These are phyloP conservation scores for Phainopepla nitens DNA, from an alignment of 2,113 vertebrate species.

Conservation along the genomic window DNA sequence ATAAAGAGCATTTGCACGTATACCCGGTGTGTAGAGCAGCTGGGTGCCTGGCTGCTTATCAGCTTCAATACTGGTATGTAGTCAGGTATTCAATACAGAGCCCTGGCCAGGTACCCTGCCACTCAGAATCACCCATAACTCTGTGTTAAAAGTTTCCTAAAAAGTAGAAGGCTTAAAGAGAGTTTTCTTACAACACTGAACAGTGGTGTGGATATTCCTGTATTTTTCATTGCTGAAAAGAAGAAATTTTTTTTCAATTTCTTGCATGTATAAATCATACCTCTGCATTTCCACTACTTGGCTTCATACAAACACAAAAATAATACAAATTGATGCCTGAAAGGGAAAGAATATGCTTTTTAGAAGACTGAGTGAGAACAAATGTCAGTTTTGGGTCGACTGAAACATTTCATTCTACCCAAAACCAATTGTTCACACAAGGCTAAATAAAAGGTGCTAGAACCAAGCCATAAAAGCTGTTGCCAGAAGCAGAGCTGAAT, in stretches of 20 bases:
- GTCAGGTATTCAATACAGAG: background rate
- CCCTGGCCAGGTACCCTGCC: background rate
- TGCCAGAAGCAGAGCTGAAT: background rate
- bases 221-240: background rate
- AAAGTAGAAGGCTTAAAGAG: background rate
- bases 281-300: background rate
- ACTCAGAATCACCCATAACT: background rate
- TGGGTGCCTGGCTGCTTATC: background rate
- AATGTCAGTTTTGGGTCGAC: background rate
- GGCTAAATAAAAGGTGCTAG: constrained; percentile 14
- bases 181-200: background rate
- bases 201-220: background rate
- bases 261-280: background rate
- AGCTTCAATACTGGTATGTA: background rate
- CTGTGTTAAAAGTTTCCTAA: background rate
- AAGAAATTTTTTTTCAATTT: background rate
- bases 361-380: constrained; percentile 11
- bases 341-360: background rate
- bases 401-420: constrained; percentile 2
- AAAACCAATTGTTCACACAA: background rate
- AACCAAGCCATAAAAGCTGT: background rate
- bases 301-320: constrained; percentile 9
- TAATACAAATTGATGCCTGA: background rate
- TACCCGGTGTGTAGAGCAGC: accelerated
- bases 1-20: background rate